phyloP scores from a whole-genome alignment of 1,140 invertebrate genomes.

The Drosophila kohkoa region DNA sequence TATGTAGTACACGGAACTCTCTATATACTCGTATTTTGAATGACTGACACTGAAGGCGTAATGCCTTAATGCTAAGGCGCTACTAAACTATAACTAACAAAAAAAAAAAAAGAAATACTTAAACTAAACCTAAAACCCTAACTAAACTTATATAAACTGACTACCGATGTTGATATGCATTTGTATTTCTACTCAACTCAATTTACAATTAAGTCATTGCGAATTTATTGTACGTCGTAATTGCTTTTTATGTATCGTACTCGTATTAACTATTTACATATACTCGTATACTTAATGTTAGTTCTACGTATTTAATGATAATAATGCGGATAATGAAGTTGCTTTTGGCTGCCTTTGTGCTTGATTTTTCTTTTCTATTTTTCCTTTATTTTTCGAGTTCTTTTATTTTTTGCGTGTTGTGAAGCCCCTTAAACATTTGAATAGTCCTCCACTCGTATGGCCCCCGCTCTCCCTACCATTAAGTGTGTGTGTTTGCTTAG shows the following conservation, averaged over 20 bases:
- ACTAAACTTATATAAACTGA: slow-evolving; percentile 46
- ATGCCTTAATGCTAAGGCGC: slow-evolving; percentile 46
- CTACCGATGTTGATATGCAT: slow-evolving; percentile 67
- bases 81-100: slow-evolving; percentile 26
- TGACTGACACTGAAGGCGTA: slow-evolving; percentile 84
- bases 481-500: slow-evolving; percentile 12
- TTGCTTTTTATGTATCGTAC: slow-evolving; percentile 51
- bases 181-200: slow-evolving; percentile 64
- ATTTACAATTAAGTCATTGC: slow-evolving; percentile 67
- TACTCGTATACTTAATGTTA: slow-evolving; percentile 33
- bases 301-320: slow-evolving; percentile 30
- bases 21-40: slow-evolving; percentile 74
- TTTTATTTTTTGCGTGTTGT: slow-evolving; percentile 35
- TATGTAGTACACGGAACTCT: slow-evolving; percentile 37
- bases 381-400: not conserved
- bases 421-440: slow-evolving; percentile 13
- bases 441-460: not conserved
- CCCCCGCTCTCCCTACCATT: no score
- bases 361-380: slow-evolving; percentile 36
- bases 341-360: slow-evolving; percentile 59
- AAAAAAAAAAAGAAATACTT: not conserved
- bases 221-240: slow-evolving; percentile 76
- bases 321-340: slow-evolving; percentile 23
- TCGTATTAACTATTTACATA: slow-evolving; percentile 32
- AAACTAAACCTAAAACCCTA: slow-evolving; percentile 55